These are phyloP conservation scores for Ailurus styani DNA, from an alignment of 2,113 vertebrate species.

Conservation along the genomic window DNA sequence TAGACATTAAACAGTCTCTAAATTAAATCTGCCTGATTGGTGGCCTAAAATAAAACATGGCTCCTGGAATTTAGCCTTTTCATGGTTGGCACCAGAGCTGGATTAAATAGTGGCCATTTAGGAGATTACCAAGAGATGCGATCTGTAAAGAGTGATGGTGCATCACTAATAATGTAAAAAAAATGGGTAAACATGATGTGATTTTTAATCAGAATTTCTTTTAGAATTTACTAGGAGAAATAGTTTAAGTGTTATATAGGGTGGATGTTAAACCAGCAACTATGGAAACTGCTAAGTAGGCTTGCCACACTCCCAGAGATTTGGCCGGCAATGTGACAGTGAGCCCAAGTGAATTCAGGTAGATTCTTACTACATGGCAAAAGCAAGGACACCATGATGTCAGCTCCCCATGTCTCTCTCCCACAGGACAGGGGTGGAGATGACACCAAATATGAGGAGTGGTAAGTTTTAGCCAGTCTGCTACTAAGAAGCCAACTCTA, in stretches of 20 bases:
- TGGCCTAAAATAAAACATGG: neutral
- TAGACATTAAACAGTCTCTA: neutral
- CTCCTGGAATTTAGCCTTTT: neutral
- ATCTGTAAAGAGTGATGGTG: neutral
- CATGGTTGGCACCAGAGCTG: neutral
- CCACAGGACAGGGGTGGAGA: neutral
- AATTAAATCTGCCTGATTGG: slow-evolving; percentile 35
- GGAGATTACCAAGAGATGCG: neutral
- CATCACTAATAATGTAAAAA: neutral
- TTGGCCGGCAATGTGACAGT: neutral
- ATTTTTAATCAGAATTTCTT: neutral
- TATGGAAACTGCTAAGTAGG: rapidly evolving
- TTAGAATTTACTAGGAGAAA: neutral
- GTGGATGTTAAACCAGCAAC: neutral
- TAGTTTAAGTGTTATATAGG: neutral
- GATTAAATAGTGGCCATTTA: neutral
- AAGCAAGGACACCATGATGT: neutral
- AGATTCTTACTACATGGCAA: neutral
- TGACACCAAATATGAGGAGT: neutral
- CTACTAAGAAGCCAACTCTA: neutral
- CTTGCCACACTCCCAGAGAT: neutral
- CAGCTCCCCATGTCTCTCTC: neutral
- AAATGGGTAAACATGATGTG: neutral
- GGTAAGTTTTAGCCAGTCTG: neutral
- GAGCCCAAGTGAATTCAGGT: neutral